Base-by-base conservation (phyloP, 2,888 invertebrate genomes). In the Erebia aethiops region DNA sequence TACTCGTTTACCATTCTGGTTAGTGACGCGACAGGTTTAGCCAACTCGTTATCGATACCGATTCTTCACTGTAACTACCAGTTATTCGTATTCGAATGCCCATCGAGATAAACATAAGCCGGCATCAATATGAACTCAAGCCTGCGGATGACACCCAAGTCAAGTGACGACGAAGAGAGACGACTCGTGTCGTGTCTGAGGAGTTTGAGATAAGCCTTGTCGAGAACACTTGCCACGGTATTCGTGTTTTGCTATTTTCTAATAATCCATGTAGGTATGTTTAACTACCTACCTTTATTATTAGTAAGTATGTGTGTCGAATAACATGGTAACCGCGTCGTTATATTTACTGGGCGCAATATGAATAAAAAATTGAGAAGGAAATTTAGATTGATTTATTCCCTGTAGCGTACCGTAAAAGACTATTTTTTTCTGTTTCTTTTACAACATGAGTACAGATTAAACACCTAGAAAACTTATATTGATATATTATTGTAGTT, bases 1-100 rank as follows among this genome's bases (percentile, higher is more conserved):
- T 46, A 21, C 54, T 18, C 54, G 54, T 54, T 14, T 43, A 62
- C 71, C 60, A 57, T 63, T 62, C 71, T 68, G 67, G 70, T 68
- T 66, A 66, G 52, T 54, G 66, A 66, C 18, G 66, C 41, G 62
- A 62, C 62, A 49, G 62, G 62, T 62, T 49, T 18, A n/a, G 43
- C 21, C 18, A 18, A 62, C 62, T 62, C 62, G 62, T 62, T 62
- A 61, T 62, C 62, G 21, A 5, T 21, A 62, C 49, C 62, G 49
- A 62, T 62, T 62, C 21, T 61, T 61, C 18, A 57, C 26, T 16
- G 18, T 16, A 18, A 54, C 56, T 21, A 60, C 16, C n/a, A 13
- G 56, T 14, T 10, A 57, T 57, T 57, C 56, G 56, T 26, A 61
- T 61, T 61, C 46, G 61, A 46, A 61, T n/a, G 46, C 61, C 46